phyloP scores from a whole-genome alignment of 2,888 invertebrate species.

The Polietes domitor region DNA sequence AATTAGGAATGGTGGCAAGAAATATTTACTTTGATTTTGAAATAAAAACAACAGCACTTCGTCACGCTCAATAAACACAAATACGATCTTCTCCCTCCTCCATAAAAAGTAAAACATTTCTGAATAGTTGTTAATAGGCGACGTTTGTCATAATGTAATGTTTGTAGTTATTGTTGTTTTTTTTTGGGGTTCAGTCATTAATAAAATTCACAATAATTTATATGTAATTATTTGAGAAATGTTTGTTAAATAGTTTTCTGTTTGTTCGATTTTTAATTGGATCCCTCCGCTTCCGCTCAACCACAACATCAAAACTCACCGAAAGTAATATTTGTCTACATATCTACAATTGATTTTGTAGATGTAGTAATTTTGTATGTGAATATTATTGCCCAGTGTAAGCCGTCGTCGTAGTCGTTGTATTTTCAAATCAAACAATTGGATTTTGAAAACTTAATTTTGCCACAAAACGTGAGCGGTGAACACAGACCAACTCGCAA shows the following conservation, averaged over 20 bases:
- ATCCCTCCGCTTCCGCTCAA: neutral
- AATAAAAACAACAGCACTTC: too few species aligned
- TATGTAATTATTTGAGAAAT: neutral
- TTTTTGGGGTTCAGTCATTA: too few species aligned
- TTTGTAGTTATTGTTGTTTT: too few species aligned
- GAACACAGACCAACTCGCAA: neutral
- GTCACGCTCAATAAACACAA: neutral
- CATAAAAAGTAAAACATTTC: too few species aligned
- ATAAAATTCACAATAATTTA: too few species aligned
- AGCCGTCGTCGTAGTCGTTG: conserved; percentile 19
- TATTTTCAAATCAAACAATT: neutral
- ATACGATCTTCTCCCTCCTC: too few species aligned
- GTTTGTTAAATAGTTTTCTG: neutral
- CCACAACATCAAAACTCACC: conserved; percentile 54
- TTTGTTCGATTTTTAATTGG: neutral
- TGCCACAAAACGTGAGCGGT: neutral
- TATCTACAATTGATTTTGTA: conserved; percentile 66
- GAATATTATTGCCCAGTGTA: conserved; percentile 68
- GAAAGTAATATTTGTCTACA: conserved; percentile 66
- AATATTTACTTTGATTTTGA: conserved; percentile 1
- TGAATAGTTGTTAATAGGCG: too few species aligned
- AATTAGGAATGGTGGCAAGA: conserved; percentile 12
- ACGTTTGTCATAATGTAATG: too few species aligned
- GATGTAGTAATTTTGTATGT: conserved; percentile 64
- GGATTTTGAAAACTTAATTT: conserved; percentile 23